Percentiles rank a stretch among this genome's conserved stretches.
Conservation (phyloP, 2,113 vertebrate species). For the Helogale parvula region DNA sequence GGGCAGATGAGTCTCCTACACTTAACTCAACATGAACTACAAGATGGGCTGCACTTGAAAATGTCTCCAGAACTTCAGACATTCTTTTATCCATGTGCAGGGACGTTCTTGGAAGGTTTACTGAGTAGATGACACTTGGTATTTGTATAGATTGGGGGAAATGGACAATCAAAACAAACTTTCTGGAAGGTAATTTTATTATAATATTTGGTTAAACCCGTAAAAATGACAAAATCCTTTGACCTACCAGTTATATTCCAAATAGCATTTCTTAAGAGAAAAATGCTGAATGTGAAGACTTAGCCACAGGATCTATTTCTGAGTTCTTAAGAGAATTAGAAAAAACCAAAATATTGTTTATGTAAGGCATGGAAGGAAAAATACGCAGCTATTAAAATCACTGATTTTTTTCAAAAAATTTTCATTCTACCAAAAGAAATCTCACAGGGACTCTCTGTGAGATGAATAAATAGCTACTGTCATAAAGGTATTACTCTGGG, state of each 20-base stretch:
- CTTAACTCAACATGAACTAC: not conserved
- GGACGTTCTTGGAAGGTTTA: not conserved
- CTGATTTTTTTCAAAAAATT: not conserved
- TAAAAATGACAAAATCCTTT: not conserved
- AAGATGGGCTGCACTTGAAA: not conserved
- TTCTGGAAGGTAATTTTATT: not conserved
- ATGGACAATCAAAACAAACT: not conserved
- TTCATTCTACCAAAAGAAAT: not conserved
- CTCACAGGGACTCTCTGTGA: not conserved
- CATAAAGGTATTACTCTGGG: not conserved
- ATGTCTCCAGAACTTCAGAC: not conserved
- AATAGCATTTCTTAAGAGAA: constrained; percentile 30
- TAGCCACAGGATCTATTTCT: not conserved
- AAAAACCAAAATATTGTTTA: not conserved
- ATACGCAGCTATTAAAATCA: not conserved
- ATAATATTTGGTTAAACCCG: not conserved
- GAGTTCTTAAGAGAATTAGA: not conserved
- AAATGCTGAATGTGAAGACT: not conserved
- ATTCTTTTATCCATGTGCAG: not conserved
- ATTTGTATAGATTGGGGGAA: not conserved
- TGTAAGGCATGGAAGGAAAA: not conserved
- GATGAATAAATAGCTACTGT: not conserved
- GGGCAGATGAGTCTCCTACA: not conserved
- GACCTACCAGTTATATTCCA: not conserved
- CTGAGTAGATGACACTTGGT: not conserved